Conservation (phyloP, 53 echinoderm and acorn worm species). For the Paelopatides confundens region DNA sequence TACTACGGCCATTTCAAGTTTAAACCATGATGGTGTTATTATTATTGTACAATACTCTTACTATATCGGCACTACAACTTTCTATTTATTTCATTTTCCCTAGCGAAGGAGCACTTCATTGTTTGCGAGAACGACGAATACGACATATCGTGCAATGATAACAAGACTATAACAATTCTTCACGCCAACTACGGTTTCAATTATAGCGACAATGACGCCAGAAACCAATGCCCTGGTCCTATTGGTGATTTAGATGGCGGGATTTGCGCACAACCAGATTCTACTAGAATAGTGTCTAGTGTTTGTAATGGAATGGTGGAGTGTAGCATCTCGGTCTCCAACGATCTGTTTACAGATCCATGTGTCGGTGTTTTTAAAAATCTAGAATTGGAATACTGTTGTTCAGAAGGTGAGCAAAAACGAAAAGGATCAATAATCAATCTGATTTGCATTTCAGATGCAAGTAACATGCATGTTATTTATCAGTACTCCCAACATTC, state of each 20-base stretch:
- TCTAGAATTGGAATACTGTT: background rate
- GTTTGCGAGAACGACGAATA: background rate
- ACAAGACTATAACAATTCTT: background rate
- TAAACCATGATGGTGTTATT: too few species aligned
- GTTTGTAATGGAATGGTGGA: background rate
- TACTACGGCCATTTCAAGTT: too few species aligned
- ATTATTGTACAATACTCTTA: too few species aligned
- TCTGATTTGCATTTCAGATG: too few species aligned
- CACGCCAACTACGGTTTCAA: constrained; percentile 3
- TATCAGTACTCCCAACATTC: too few species aligned
- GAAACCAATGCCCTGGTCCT: background rate
- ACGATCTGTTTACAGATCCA: background rate
- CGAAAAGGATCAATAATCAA: too few species aligned
- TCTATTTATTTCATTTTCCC: too few species aligned
- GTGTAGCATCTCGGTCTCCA: background rate
- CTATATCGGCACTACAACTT: too few species aligned
- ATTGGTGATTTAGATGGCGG: background rate
- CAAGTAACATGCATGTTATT: too few species aligned
- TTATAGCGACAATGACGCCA: background rate
- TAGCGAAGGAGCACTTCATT: too few species aligned
- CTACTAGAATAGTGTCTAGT: background rate
- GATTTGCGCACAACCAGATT: background rate
- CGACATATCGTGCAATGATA: background rate
- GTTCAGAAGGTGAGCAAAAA: background rate
- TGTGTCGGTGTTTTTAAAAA: background rate